Base-by-base conservation (phyloP, 2,888 invertebrate genomes). In the Drosophila infuscata region DNA sequence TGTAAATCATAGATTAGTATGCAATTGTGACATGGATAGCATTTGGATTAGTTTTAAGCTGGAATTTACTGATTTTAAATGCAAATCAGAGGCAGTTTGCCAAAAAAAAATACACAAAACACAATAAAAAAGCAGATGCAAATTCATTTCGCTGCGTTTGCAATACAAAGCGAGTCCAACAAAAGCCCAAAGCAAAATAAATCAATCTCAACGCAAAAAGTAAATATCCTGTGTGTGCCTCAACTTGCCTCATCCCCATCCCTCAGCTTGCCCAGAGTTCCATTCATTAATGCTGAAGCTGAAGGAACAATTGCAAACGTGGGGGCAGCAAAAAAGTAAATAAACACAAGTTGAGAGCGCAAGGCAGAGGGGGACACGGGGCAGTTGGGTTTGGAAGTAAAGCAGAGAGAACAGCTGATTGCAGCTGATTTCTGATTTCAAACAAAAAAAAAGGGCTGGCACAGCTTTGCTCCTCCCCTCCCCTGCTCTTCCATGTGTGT, bases 351-450 rank as follows among this genome's bases (percentile, higher is more conserved):
- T 57, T 72, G 60, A 68, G 70, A 67, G 59, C 35, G 32, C 46
- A 52, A 51, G 49, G 25, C 57, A 62, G 48, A 60, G 36, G 64
- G 52, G 46, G 33, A 58, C 48, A n/a, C 20, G 33, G 33, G 29
- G 32, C 52, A 41, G 36, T 46, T 46, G 46, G 32, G 12, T n/a
- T 35, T 53, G 32, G 3, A 35, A 52, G 56, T 43, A 25, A 29
- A 20, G 25, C 30, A 51, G 38, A 30, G 36, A 85, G 82, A 88
- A 89, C 89, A 89, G 89, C 89, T 89, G 89, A 89, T 89, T 89
- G 86, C 84, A 88, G 89, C 89, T 90, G 90, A 89, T 89, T 89
- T 87, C 62, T 61, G 53, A 60, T 74, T 72, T 53, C 65, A 46
- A 65, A 68, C 41, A 60, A 25, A 70, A n/a, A 66, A 68, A 73